Evolutionary conservation across 2,113 vertebrate species (phyloP), one percentile per base, ranked within the genome.

Genomic region (Eurypyga helias): DNA sequence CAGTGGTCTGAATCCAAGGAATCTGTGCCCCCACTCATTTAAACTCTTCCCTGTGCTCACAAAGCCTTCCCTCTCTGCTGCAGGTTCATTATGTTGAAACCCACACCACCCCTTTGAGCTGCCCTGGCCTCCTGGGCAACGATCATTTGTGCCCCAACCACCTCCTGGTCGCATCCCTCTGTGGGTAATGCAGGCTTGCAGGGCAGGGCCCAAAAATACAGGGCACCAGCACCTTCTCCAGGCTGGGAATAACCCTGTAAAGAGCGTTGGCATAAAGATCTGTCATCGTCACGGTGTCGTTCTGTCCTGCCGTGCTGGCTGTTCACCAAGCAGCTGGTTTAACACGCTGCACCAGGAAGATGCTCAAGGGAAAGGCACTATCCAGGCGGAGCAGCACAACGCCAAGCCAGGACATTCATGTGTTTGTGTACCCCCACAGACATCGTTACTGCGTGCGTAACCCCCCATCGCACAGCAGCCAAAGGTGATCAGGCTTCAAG

Each of bases 401-500:
- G 64, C 67, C 93, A 54, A 62, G 28, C 21, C n/a, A 8, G 57
- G 9, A 28, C 21, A 5, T n/a, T 64, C 23, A 4, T 2, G 2
- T 29, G 13, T 55, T n/a, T 66, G 36, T 70, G 58, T 17, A 61
- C 41, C 77, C 73, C 60, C 17, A 62, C 0, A 83, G 80, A 31
- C 57, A 54, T 72, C 1, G 26, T 72, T 62, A 64, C 66, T 3
- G 4, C 11, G 65, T 15, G 26, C 1, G 2, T 49, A 82, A 88
- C 1, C 7, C 76, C 61, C 28, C 34, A 77, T 73, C 21, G 3
- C 67, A 48, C 55, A 34, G 46, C n/a, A 55, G 80, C 69, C 87
- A 86, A 94, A 95, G 83, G 62, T 91, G 79, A 87, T 73, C 73
- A 76, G 69, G 31, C 83, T 92, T 45, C 70, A 84, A 33, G 3